Base-by-base conservation (phyloP, 1,140 invertebrate species). In the Zaprionus davidi region DNA sequence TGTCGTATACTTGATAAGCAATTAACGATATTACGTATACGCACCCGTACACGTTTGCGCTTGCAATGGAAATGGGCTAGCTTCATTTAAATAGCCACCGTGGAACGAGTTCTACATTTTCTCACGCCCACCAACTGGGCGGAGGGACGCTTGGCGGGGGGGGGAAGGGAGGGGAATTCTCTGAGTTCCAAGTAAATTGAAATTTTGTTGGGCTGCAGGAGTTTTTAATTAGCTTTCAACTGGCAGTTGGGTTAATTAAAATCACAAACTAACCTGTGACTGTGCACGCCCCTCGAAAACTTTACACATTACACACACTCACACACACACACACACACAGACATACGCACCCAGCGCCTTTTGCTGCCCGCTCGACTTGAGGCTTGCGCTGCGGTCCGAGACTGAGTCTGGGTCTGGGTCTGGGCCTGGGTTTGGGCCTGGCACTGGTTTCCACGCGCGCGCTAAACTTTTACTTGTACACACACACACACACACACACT, bases 161-260 rank as follows among this genome's bases (percentile, higher is more conserved):
- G 1, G 15, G 5, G 64, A 28, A 46, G 59, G 68, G 76, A 4
- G 36, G 13, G 4, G 34, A 0, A 2, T 6, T n/a, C 59, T 51
- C 63, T 12, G 46, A 73, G 60, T 73, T 5, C 46, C 38, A 38
- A 51, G 41, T 46, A 81, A 84, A 84, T 83, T 83, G 74, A 74
- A 74, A 74, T 84, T 71, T 34, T 68, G 65, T 68, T 62, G 36
- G 41, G 79, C 38, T 67, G 51, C 63, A 65, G 28, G 38, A 70
- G 65, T 84, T 78, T 76, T 76, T 80, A 84, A 80, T 84, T 81
- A 84, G 70, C 81, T 84, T 80, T 69, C 46, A 58, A 56, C 69
- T 72, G 74, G 46, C 71, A 53, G 62, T 71, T 44, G 62, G 49
- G 41, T 84, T 84, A 84, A 84, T 84, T 84, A 73, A 84, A 84